Base-by-base conservation (phyloP, 2,797 vertebrate genomes). In the Phoxinus dragarum region DNA sequence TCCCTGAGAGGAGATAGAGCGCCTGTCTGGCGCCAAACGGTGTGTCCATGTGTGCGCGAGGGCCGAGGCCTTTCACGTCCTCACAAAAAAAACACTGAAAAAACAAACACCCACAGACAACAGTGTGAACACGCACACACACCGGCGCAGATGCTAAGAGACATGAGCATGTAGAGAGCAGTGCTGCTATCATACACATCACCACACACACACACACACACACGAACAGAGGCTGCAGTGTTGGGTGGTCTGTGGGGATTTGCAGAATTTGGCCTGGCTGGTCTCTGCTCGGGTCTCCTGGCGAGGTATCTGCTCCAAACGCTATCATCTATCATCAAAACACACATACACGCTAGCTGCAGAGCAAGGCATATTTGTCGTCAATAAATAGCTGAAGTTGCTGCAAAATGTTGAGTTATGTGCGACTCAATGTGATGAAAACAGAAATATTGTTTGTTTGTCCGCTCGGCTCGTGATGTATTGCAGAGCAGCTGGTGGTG, bases 191-290 rank as follows among this genome's bases (percentile, higher is more conserved):
- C 66, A 84, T 54, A 78, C 74, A 84, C 71, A 83, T 73, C 73
- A 96, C 95, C 96, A 96, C 74, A 76, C 96, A 59, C 23, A 59
- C 96, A 97, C 96, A 96, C 90, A 98, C 97, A 98, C 96, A 97
- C 97, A 98, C 96, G 98, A 96, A 98, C 97, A 98, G 97, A 97
- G 96, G 95, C 96, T 95, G 96, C 96, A 97, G 96, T 98, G 97
- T 99, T 94, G 93, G 94, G 96, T 94, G 94, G 96, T 98, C 98
- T 97, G 95, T 94, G 94, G 98, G 97, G 98, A 99, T 97, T 99
- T 99, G 93, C 94, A 98, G 97, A 97, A 98, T 98, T 96, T 98
- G 97, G 97, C 97, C 97, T 96, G 92, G 93, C 95, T 97, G 97
- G 97, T 98, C 97, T 95, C 95, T 86, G 66, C 89, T 88, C 85